A percentile compares a stretch with the other conserved stretches of the same genome.
phyloP scores from a whole-genome alignment of 2,797 vertebrate genomes.

The Aulostomus chinensis region DNA sequence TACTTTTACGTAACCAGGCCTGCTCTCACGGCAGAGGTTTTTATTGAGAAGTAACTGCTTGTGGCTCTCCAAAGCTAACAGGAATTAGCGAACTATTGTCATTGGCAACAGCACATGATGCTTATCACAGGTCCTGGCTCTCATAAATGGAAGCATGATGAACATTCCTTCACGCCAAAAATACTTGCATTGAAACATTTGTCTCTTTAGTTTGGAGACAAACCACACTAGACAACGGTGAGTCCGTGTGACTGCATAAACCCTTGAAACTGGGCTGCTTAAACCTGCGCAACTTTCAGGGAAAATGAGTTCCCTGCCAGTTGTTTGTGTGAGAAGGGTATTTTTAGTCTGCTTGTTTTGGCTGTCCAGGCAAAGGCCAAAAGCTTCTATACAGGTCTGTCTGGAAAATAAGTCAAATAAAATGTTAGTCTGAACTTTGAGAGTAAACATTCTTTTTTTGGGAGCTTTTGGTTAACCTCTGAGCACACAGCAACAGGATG shows the following conservation, averaged over 20 bases:
- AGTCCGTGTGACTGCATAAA: too few relatives aligned
- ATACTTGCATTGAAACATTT: too few relatives aligned
- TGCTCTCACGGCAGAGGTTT: neutral
- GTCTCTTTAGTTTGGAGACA: too few relatives aligned
- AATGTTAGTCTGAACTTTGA: constrained; percentile 65
- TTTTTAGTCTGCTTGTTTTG: constrained; percentile 36
- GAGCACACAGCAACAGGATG: constrained; percentile 19
- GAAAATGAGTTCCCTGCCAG: neutral
- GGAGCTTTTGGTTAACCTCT: constrained; percentile 20
- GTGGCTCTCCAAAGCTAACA: neutral
- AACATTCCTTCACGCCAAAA: too few relatives aligned
- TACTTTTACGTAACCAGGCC: constrained; percentile 8
- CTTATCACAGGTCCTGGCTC: too few relatives aligned
- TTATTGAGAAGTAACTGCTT: neutral
- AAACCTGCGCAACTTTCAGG: neutral
- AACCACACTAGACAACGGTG: too few relatives aligned
- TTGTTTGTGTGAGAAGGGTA: constrained; percentile 14
- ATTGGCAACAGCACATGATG: too few relatives aligned
- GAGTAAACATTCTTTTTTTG: constrained; percentile 53
- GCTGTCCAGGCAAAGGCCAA: constrained; percentile 8
- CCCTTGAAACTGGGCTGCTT: too few relatives aligned
- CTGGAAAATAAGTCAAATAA: constrained; percentile 45
- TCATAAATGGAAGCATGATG: neutral
- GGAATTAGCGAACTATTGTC: too few relatives aligned
- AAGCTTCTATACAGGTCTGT: constrained; percentile 16